A percentile compares a stretch with the other conserved stretches of the same genome.
Evolutionary conservation across 2,113 vertebrate genomes (phyloP).

Genomic region (Calidris pugnax): DNA sequence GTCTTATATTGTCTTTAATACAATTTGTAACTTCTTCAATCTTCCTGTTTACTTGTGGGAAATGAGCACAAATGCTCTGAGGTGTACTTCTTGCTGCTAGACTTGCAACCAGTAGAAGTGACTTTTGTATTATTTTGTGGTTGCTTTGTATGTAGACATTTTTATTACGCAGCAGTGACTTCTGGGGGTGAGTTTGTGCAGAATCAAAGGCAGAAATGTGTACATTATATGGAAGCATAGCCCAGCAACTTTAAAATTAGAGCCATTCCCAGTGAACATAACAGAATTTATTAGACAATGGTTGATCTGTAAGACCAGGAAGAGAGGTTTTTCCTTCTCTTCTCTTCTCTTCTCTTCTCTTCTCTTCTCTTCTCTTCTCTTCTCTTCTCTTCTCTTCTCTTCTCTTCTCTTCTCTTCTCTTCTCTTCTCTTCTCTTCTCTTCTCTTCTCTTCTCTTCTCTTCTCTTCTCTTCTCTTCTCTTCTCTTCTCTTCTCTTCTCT

Average conservation of each 20-base stretch:
- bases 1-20: not conserved
- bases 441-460: too few species aligned
- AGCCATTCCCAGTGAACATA: not conserved
- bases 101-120: not conserved
- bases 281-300: not conserved
- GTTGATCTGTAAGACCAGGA: not conserved
- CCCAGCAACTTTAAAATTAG: not conserved
- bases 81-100: not conserved
- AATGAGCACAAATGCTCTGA: not conserved
- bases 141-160: not conserved
- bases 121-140: not conserved
- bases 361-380: too few species aligned
- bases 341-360: too few species aligned
- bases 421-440: too few species aligned
- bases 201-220: not conserved
- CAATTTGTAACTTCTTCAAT: not conserved
- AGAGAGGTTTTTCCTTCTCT: not conserved
- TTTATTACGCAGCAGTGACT: not conserved
- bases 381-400: too few species aligned
- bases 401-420: too few species aligned
- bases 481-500: too few species aligned
- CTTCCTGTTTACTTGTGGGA: not conserved
- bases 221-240: not conserved
- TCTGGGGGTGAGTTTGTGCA: not conserved
- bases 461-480: too few species aligned